These are phyloP conservation scores for Morone saxatilis DNA, from an alignment of 2,113 vertebrate species.

Conservation along the genomic window DNA sequence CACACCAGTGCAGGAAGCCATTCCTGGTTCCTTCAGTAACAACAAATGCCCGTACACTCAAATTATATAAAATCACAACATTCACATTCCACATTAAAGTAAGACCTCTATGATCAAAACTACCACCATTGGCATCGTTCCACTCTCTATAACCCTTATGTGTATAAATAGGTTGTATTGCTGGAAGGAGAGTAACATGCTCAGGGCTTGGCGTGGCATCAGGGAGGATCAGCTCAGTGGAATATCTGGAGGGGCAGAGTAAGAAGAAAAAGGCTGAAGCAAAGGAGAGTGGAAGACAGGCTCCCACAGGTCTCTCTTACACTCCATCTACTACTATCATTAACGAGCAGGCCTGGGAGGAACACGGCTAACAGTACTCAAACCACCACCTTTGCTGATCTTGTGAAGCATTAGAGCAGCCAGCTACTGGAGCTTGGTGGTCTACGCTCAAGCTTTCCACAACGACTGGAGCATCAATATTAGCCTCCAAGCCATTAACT, in stretches of 20 bases:
- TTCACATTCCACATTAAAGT: neutral
- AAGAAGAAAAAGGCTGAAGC: slow-evolving; percentile 39
- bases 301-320: slow-evolving; percentile 67
- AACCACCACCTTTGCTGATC: slow-evolving; percentile 24
- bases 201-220: slow-evolving; percentile 65
- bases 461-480: neutral
- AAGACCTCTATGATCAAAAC: slow-evolving; percentile 11
- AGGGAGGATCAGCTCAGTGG: slow-evolving; percentile 55
- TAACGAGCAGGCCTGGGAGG: slow-evolving; percentile 37
- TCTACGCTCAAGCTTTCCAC: neutral
- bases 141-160: slow-evolving; percentile 34
- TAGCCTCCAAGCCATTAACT: neutral
- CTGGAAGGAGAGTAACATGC: slow-evolving; percentile 47
- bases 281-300: slow-evolving; percentile 58
- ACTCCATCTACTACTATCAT: slow-evolving; percentile 33
- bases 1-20: neutral
- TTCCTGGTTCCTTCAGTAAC: neutral
- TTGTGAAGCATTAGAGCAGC: neutral
- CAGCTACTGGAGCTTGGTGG: neutral
- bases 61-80: neutral
- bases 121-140: slow-evolving; percentile 18
- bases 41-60: neutral
- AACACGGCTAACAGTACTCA: neutral
- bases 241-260: slow-evolving; percentile 62
- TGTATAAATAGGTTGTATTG: slow-evolving; percentile 47